A percentile compares a stretch with the other conserved stretches of the same genome.
Conservation (phyloP, 1,140 invertebrate species). For the Caenorhabditis remanei region DNA sequence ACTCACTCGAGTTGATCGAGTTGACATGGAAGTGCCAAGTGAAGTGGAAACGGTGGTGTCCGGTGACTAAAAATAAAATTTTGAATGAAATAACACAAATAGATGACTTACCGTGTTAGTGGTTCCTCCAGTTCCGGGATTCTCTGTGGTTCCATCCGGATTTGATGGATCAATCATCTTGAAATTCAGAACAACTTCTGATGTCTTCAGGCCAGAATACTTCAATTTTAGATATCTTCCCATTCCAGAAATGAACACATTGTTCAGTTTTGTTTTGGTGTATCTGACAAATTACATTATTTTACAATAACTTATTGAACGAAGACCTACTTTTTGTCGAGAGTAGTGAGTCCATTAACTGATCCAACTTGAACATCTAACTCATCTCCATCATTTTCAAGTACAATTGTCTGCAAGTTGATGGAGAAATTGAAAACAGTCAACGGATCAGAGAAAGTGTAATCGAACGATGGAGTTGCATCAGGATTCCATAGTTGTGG, state of each 20-base stretch:
- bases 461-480: constrained; percentile 1
- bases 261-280: not conserved
- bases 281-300: constrained; percentile 5
- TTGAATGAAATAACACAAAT: not conserved
- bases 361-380: constrained; percentile 20
- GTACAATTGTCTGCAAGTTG: not conserved
- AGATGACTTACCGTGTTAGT: not conserved
- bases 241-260: not conserved
- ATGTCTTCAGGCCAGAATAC: not conserved
- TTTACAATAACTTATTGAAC: too few species aligned
- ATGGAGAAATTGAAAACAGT: constrained; percentile 26
- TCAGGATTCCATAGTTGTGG: constrained; percentile 28
- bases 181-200: constrained; percentile 18
- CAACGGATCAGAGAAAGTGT: constrained; percentile 30
- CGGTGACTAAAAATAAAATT: not conserved
- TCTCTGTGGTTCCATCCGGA: not conserved
- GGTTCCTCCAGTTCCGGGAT: not conserved
- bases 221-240: constrained; percentile 9
- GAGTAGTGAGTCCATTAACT: not conserved
- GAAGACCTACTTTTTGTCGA: not conserved
- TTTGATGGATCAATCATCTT: constrained; percentile 25
- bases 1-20: not conserved
- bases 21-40: not conserved
- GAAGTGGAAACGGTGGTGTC: not conserved
- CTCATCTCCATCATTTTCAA: constrained; percentile 45